Evolutionary conservation across 2,797 vertebrate species (phyloP), one percentile per base, ranked within the genome.

Genomic region (Phataginus tricuspis): DNA sequence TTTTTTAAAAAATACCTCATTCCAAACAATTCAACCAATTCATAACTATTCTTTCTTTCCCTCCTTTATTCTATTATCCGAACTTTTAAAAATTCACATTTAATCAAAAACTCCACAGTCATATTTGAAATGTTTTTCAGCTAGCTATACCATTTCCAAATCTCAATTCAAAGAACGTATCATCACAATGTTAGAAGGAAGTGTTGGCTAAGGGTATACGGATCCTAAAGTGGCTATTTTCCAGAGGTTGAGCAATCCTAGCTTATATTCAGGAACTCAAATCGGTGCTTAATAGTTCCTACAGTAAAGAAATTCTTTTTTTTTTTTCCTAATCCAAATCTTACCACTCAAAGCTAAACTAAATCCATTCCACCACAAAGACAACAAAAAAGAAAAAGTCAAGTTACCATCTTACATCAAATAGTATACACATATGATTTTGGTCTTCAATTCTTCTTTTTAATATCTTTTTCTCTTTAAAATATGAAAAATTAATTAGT

Each of bases 381-480:
- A 66, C 16, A 75, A 90, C 1, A 69, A 42, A 91, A 83, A 71
- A 82, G 29, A 37, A 59, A 0, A 39, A 74, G 79, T 74, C 16
- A 39, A 74, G 79, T 74, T 13, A 53, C 74, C 39, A 86, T 68
- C n/a, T 79, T 79, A 64, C 0, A 75, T 63, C 53, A 78, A 94
- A 93, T 27, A 82, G 10, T 53, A 7, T n/a, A 72, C 23, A 45
- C 25, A n/a, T 12, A 15, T 29, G 39, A 95, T 37, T 79, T 21
- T 29, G 29, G 29, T 51, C 39, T 51, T 3, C 16, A 78, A 66
- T 49, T 91, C 55, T 94, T 92, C 61, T 55, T 5, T 61, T 77
- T 79, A 83, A 94, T 74, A 42, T 78, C 55, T 63, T 94, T 86
- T 94, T 84, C 34, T 85, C 59, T 93, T 64, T 63, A 95, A 92